Evolutionary conservation across 2,888 invertebrate species (phyloP).

Genomic region (Iselma pallidipennis): DNA sequence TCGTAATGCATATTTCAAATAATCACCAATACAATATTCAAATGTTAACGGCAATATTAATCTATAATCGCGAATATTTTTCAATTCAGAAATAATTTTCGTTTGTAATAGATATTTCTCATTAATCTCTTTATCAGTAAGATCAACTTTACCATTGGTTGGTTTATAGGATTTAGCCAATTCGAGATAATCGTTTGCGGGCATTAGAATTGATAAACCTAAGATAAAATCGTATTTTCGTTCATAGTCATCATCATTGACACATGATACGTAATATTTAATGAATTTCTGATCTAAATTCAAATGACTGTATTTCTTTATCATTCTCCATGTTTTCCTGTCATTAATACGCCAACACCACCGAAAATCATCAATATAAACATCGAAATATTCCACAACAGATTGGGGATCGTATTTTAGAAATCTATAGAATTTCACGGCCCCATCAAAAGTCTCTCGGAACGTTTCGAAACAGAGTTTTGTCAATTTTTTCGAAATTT

Average conservation of each 20-base stretch:
- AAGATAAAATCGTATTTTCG: background rate
- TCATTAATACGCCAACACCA: background rate
- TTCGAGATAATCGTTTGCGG: background rate
- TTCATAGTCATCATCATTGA: background rate
- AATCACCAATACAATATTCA: conserved; percentile 7
- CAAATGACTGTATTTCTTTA: background rate
- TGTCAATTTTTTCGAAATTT: background rate
- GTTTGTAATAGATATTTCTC: background rate
- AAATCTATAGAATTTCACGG: background rate
- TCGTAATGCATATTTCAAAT: background rate
- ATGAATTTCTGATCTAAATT: background rate
- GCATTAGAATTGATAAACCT: background rate
- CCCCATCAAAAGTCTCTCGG: background rate
- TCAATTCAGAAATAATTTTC: background rate
- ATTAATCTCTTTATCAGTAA: background rate
- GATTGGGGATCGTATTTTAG: conserved; percentile 5
- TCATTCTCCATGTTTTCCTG: background rate
- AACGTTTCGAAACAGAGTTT: background rate
- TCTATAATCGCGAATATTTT: background rate
- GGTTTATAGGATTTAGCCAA: background rate
- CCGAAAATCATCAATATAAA: background rate
- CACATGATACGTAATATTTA: background rate
- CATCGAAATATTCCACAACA: conserved; percentile 1
- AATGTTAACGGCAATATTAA: conserved; percentile 3
- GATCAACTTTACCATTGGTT: background rate